phyloP scores from a whole-genome alignment of 2,888 invertebrate genomes.

The Lypha dubia region DNA sequence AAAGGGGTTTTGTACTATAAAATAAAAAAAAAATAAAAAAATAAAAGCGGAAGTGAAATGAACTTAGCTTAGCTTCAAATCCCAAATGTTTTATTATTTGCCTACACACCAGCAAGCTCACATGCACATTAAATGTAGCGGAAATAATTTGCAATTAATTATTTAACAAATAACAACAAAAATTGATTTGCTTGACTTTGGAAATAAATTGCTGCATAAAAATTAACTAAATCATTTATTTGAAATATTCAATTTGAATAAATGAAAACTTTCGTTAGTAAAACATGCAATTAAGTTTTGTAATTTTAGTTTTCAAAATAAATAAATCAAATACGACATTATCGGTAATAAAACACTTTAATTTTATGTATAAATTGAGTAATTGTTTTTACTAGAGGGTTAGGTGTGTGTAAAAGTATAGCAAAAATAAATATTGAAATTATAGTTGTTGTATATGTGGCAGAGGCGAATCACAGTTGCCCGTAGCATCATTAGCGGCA shows the following conservation, averaged over 20 bases:
- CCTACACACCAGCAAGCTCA: neutral
- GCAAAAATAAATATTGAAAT: too few relatives aligned
- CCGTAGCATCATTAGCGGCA: neutral
- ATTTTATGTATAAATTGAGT: neutral
- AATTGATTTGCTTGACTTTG: conserved; percentile 16
- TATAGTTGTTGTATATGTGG: neutral
- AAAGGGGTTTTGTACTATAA: neutral
- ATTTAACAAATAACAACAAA: conserved; percentile 33
- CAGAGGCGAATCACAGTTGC: neutral
- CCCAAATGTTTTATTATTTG: conserved; percentile 28
- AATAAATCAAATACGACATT: neutral
- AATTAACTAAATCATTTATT: conserved; percentile 39
- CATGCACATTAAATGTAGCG: conserved; percentile 14
- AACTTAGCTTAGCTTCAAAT: neutral
- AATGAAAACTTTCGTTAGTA: neutral
- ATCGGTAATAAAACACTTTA: neutral
- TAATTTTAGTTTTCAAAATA: neutral
- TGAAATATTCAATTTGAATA: conserved; percentile 16
- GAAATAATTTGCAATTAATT: conserved; percentile 56
- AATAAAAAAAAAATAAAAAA: conserved; percentile 7
- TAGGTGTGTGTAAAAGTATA: neutral
- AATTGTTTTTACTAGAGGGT: neutral
- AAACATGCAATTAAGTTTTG: conserved; percentile 3
- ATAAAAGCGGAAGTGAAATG: neutral
- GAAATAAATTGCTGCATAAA: conserved; percentile 26